Evolutionary conservation across 1,140 invertebrate genomes (phyloP), one percentile per base, ranked within the genome.

Genomic region (Drosophila saltans): DNA sequence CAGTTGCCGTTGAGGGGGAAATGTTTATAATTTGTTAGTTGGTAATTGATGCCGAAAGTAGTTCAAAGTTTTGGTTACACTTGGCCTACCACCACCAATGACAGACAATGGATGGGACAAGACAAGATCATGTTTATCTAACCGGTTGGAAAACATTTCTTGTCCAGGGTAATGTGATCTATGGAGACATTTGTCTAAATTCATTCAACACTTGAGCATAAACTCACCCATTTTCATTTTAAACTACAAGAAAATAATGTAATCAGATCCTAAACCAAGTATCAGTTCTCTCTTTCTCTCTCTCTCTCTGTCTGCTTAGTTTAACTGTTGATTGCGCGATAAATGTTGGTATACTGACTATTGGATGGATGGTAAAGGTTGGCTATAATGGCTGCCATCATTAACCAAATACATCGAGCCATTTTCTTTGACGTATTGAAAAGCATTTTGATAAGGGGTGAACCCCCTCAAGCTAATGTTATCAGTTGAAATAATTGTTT

Each of bases 31-130:
- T 86, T 86, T 88, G 83, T 86, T 57, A 67, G 69, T 70, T 65
- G 83, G 80, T 89, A 86, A 86, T 86, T 86, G 83, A 89, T 89
- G 84, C 83, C 83, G 64, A 83, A 81, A 80, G 69, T 74, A 70
- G 81, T 66, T 68, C 68, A 78, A 68, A 76, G 72, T 43, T 66
- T 48, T 39, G 59, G 83, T 77, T 60, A 63, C 82, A 78, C 66
- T 72, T 81, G 69, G 82, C 39, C 69, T 73, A 69, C 41, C 78
- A 57, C 69, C 71, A 69, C 36, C 78, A 57, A 60, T 61, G 76
- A 83, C 83, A 88, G 16, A 16, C 16, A 16, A 16, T 16, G 16
- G 16, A 89, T 81, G 80, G 69, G 69, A 21, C 55, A 74, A 78
- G 72, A 73, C 66, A 90, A 89, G 85, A 89, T 89, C 84, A 89